phyloP scores from a whole-genome alignment of 2,888 invertebrate species.

The Clistopyga incitator region DNA sequence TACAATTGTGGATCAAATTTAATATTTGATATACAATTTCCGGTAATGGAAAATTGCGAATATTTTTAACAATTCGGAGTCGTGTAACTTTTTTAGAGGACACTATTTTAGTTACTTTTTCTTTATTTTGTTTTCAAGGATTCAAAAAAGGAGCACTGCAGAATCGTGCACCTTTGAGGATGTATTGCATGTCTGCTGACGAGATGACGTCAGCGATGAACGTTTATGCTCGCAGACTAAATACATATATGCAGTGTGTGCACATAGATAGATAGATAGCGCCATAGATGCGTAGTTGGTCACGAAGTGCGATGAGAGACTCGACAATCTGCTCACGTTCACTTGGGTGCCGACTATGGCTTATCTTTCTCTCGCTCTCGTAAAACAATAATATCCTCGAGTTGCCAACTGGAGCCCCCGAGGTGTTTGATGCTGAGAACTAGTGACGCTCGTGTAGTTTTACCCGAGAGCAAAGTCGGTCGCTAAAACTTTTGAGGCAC shows the following conservation, averaged over 20 bases:
- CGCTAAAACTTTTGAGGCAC: neutral
- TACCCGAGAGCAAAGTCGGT: slow-evolving; percentile 1
- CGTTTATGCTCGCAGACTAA: neutral
- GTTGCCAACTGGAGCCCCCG: neutral
- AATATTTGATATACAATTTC: too few relatives aligned
- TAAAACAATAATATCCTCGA: slow-evolving; percentile 15
- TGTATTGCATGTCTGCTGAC: too few relatives aligned
- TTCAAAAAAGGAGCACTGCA: too few relatives aligned
- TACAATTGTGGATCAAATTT: too few relatives aligned
- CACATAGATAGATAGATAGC: neutral
- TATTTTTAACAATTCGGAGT: too few relatives aligned
- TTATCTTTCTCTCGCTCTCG: slow-evolving; percentile 15
- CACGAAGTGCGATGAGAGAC: slow-evolving; percentile 3
- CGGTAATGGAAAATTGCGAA: too few relatives aligned
- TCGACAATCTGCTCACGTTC: slow-evolving; percentile 17
- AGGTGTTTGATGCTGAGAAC: neutral
- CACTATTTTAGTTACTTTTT: too few relatives aligned
- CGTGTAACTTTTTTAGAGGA: too few relatives aligned
- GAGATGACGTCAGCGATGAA: neutral
- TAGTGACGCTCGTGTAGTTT: neutral
- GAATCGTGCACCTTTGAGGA: too few relatives aligned
- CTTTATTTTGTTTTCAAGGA: too few relatives aligned
- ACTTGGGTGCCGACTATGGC: neutral
- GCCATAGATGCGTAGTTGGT: neutral
- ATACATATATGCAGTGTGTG: slow-evolving; percentile 4